These are phyloP conservation scores for Aurelia aurita DNA, from an alignment of 30 jellyfish, hydroid and myxozoan species.

Conservation along the genomic window DNA sequence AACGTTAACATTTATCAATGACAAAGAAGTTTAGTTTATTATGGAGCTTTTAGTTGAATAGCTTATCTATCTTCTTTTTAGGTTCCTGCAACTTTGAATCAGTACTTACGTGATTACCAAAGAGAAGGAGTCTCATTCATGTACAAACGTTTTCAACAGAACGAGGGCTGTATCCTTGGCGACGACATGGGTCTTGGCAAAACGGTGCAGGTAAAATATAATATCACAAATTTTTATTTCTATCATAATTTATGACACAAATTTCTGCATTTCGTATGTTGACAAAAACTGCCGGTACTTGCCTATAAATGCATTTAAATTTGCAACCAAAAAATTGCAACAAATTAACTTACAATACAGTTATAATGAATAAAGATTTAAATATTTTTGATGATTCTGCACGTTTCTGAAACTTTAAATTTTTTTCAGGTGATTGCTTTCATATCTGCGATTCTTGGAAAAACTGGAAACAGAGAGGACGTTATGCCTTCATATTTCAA, in stretches of 20 bases:
- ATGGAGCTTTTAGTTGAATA: background rate
- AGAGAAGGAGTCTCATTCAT: constrained; percentile 75
- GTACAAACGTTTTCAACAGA: constrained; percentile 17
- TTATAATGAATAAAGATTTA: too few relatives aligned
- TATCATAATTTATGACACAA: too few relatives aligned
- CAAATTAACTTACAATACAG: too few relatives aligned
- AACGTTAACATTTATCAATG: too few relatives aligned
- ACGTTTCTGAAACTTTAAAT: background rate
- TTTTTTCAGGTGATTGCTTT: constrained; percentile 66
- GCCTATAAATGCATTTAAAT: too few relatives aligned
- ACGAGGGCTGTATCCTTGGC: constrained; percentile 78
- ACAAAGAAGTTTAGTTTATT: too few relatives aligned
- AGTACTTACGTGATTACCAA: constrained; percentile 79
- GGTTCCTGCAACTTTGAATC: constrained; percentile 84
- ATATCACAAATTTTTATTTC: too few relatives aligned
- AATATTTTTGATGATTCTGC: too few relatives aligned
- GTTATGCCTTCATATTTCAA: constrained; percentile 29
- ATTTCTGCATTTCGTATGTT: too few relatives aligned
- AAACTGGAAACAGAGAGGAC: constrained; percentile 57
- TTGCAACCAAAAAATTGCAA: too few relatives aligned
- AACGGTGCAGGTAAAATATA: constrained; percentile 74
- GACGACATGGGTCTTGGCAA: constrained; percentile 95
- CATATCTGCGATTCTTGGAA: constrained; percentile 63
- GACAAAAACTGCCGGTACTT: too few relatives aligned
- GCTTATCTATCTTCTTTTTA: background rate